A percentile compares a stretch with the other conserved stretches of the same genome.
phyloP scores from a whole-genome alignment of 2,797 vertebrate genomes.

The Capromys pilorides region DNA sequence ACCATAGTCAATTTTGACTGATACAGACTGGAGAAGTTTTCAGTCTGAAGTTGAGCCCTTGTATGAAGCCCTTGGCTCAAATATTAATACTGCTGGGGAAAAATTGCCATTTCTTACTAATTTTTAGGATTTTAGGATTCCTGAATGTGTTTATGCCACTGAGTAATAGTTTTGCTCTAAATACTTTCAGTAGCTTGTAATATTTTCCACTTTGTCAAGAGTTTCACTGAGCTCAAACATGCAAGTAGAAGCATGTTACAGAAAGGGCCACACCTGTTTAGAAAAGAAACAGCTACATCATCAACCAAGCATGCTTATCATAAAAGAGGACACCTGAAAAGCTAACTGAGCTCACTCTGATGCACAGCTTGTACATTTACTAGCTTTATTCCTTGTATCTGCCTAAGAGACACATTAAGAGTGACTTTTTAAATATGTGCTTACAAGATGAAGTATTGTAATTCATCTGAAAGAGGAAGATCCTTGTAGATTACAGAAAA shows the following conservation, averaged over 20 bases:
- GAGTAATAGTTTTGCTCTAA: slow-evolving; percentile 39
- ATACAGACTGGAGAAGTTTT: neutral
- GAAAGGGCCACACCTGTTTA: slow-evolving; percentile 72
- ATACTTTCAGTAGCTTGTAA: slow-evolving; percentile 66
- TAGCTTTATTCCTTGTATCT: neutral
- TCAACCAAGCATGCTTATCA: slow-evolving; percentile 72
- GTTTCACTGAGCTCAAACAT: slow-evolving; percentile 68
- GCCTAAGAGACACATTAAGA: neutral
- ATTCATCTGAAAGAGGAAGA: slow-evolving; percentile 41
- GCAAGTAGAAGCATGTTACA: slow-evolving; percentile 69
- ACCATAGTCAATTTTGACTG: neutral
- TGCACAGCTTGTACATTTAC: neutral
- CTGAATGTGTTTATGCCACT: slow-evolving; percentile 49
- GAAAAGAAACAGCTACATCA: slow-evolving; percentile 65
- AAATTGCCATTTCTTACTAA: neutral
- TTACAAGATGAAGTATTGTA: neutral
- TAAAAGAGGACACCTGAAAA: slow-evolving; percentile 58
- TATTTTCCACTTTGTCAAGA: slow-evolving; percentile 76
- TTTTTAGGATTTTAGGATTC: slow-evolving; percentile 39
- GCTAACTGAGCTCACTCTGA: slow-evolving; percentile 51
- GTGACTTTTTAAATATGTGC: neutral
- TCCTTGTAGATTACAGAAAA: neutral
- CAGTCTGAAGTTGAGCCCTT: neutral
- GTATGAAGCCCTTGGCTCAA: neutral
- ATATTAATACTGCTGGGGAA: neutral